Conservation (phyloP, 2,888 invertebrate species). For the Pseudanteris insignis region DNA sequence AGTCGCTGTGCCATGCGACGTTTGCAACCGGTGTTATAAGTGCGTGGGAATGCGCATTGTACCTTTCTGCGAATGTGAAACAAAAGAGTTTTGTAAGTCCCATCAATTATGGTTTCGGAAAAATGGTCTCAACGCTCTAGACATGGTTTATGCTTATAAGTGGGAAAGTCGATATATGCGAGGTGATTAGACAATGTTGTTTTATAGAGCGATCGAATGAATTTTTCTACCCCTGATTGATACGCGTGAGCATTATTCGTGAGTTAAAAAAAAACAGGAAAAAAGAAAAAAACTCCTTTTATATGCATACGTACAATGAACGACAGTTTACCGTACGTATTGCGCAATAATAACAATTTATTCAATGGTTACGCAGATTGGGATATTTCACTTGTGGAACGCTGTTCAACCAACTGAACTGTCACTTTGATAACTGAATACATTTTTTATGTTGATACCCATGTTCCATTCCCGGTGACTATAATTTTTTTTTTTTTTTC, state of each 20-base stretch:
- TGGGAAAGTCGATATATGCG: slow-evolving; percentile 24
- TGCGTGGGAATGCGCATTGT: slow-evolving; percentile 43
- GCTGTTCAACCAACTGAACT: too few relatives aligned
- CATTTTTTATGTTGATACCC: too few relatives aligned
- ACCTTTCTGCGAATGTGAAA: slow-evolving; percentile 36
- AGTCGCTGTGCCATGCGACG: slow-evolving; percentile 27
- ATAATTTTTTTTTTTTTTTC: too few relatives aligned
- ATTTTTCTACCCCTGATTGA: neutral
- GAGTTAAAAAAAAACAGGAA: too few relatives aligned
- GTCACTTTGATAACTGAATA: too few relatives aligned
- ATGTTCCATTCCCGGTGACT: too few relatives aligned
- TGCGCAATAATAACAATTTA: too few relatives aligned
- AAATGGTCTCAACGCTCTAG: slow-evolving; percentile 18
- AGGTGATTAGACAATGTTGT: slow-evolving; percentile 19
- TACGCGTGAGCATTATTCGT: neutral
- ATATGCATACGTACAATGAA: too few relatives aligned
- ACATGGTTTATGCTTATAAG: slow-evolving; percentile 12
- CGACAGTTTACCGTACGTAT: too few relatives aligned
- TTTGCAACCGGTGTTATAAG: slow-evolving; percentile 39
- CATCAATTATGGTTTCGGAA: slow-evolving; percentile 32
- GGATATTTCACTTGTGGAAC: too few relatives aligned
- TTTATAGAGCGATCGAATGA: slow-evolving; percentile 4
- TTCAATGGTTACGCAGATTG: too few relatives aligned
- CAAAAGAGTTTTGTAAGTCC: slow-evolving; percentile 39
- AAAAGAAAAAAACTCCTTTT: too few relatives aligned